Evolutionary conservation across 2,888 invertebrate genomes (phyloP).

Genomic region (Dimorphilus gyrociliatus): DNA sequence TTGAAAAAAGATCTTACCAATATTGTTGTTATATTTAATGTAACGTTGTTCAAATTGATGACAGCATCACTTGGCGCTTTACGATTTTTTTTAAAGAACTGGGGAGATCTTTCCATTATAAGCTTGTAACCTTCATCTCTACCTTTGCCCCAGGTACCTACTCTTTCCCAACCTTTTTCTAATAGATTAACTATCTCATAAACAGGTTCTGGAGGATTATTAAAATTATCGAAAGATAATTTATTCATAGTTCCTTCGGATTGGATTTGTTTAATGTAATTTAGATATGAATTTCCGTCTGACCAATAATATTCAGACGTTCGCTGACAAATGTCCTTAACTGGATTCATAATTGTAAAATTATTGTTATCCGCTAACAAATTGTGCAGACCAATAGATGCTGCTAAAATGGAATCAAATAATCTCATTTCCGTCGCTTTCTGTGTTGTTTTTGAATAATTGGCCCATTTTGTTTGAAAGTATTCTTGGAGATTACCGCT

Average conservation of each 20-base stretch:
- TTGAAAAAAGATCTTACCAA: background rate
- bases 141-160: no score
- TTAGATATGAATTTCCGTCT: no score
- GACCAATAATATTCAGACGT: no score
- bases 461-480: background rate
- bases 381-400: slow-evolving; percentile 1
- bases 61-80: no score
- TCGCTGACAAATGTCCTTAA: no score
- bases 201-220: background rate
- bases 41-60: no score
- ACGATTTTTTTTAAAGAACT: no score
- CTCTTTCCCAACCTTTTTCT: slow-evolving; percentile 1
- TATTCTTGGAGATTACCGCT: background rate
- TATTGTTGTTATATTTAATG: slow-evolving; percentile 1
- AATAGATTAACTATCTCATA: slow-evolving; percentile 3
- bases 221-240: slow-evolving; percentile 1
- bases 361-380: background rate
- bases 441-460: background rate
- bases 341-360: no score
- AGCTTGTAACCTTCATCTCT: no score
- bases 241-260: slow-evolving; percentile 2
- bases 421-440: background rate
- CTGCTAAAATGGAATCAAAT: slow-evolving; percentile 2
- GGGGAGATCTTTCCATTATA: no score
- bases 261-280: background rate